A percentile compares a stretch with the other conserved stretches of the same genome.
Evolutionary conservation across 2,888 invertebrate species (phyloP).

Genomic region (Peribatodes rhomboidaria): DNA sequence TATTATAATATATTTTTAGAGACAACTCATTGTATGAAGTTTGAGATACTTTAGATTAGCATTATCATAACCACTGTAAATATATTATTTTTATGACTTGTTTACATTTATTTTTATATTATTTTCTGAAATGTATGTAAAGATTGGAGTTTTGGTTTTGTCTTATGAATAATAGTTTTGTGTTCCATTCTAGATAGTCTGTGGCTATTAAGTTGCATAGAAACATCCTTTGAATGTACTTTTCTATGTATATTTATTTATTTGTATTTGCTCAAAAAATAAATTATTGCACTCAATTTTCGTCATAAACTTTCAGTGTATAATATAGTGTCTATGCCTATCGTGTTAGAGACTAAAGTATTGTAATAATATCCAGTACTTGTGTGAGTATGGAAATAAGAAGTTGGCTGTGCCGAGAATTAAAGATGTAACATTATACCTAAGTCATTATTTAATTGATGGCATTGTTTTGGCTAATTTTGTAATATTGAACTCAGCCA

Average conservation of each 20-base stretch:
- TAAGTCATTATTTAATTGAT: slow-evolving; percentile 28
- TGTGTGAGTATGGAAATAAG: slow-evolving; percentile 69
- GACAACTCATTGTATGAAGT: slow-evolving; percentile 35
- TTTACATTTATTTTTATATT: slow-evolving; percentile 69
- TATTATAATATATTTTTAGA: slow-evolving; percentile 49
- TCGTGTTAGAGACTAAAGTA: slow-evolving; percentile 55
- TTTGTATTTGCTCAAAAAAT: slow-evolving; percentile 47
- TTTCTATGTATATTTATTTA: slow-evolving; percentile 38
- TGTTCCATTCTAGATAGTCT: slow-evolving; percentile 44
- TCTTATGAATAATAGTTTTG: slow-evolving; percentile 57
- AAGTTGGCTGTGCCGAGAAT: slow-evolving; percentile 75
- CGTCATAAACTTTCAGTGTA: slow-evolving; percentile 42
- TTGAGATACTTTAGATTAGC: slow-evolving; percentile 57
- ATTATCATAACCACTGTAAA: slow-evolving; percentile 72
- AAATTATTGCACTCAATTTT: slow-evolving; percentile 45
- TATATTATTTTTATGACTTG: slow-evolving; percentile 60
- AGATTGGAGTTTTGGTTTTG: slow-evolving; percentile 67
- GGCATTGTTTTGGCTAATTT: slow-evolving; percentile 26
- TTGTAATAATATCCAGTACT: slow-evolving; percentile 60
- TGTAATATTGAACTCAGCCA: slow-evolving; percentile 22
- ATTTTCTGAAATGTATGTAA: slow-evolving; percentile 72
- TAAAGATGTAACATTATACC: slow-evolving; percentile 50
- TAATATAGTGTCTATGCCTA: slow-evolving; percentile 44
- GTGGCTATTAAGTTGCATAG: slow-evolving; percentile 33
- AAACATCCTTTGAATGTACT: slow-evolving; percentile 41